These are phyloP conservation scores for Mionectes macconnelli DNA, from an alignment of 2,113 vertebrate genomes.

Conservation along the genomic window DNA sequence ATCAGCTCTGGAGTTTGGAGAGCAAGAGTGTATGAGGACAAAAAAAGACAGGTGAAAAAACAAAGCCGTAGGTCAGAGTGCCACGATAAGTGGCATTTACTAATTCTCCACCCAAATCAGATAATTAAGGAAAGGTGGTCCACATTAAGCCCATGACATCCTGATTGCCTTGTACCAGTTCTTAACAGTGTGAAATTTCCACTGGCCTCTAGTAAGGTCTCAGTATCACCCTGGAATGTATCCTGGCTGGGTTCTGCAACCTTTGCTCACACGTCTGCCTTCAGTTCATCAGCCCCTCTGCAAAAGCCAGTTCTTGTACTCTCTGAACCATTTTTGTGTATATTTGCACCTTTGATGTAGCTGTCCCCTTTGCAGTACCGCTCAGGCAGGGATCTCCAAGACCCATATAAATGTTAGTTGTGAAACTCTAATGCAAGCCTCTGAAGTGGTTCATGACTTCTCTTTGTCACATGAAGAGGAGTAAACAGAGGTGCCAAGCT, in stretches of 20 bases:
- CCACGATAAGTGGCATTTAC: not conserved
- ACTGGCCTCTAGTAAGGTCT: not conserved
- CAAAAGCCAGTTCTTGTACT: not conserved
- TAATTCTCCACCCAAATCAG: not conserved
- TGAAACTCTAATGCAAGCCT: not conserved
- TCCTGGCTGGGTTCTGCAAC: not conserved
- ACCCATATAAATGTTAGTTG: not conserved
- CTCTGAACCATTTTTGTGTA: not conserved
- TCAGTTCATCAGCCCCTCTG: not conserved
- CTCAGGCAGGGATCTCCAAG: not conserved
- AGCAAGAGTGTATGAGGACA: not conserved
- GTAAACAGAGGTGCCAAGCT: not conserved
- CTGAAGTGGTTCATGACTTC: not conserved
- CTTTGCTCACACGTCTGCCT: not conserved
- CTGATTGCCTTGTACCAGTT: not conserved
- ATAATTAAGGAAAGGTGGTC: not conserved
- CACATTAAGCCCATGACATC: not conserved
- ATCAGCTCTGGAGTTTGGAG: not conserved
- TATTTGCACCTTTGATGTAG: not conserved
- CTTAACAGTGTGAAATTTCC: not conserved
- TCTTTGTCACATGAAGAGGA: not conserved
- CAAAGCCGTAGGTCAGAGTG: not conserved
- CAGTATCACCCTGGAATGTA: not conserved
- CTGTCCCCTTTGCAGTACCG: not conserved
- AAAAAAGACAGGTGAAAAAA: not conserved